Evolutionary conservation across 2,888 invertebrate genomes (phyloP).

Genomic region (Hypomecis atomaria): DNA sequence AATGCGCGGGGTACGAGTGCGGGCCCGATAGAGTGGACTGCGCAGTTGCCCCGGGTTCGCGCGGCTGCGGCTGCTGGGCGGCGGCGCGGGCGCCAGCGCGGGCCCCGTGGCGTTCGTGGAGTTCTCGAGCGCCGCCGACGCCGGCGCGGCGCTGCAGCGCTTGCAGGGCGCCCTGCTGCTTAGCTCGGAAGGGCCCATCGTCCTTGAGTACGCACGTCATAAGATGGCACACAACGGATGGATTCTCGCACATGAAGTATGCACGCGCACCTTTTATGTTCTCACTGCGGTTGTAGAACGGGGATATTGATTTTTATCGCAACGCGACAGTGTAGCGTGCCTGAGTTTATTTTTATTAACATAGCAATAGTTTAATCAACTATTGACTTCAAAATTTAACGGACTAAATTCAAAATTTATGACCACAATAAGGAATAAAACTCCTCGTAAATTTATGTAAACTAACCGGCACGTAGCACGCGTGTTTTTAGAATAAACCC

Average conservation of each 20-base stretch:
- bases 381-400: too few relatives aligned
- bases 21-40: constrained; percentile 78
- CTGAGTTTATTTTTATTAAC: too few relatives aligned
- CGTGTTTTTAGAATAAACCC: too few relatives aligned
- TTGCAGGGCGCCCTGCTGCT: constrained; percentile 98
- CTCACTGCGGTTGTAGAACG: constrained; percentile 12
- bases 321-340: background rate
- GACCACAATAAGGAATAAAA: too few relatives aligned
- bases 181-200: constrained; percentile 98
- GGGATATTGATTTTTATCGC: too few relatives aligned
- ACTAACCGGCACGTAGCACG: too few relatives aligned
- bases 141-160: constrained; percentile 95
- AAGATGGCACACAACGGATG: constrained; percentile 94
- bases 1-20: constrained; percentile 67
- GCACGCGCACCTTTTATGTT: constrained; percentile 68
- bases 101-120: constrained; percentile 98
- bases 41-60: constrained; percentile 99
- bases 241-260: constrained; percentile 84
- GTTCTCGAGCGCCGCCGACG: constrained; percentile 96
- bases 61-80: constrained; percentile 97
- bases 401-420: too few relatives aligned
- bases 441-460: too few relatives aligned
- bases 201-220: constrained; percentile 99
- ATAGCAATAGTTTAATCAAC: too few relatives aligned
- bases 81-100: constrained; percentile 85